Conservation (phyloP, 1,140 invertebrate species). For the Drosophila kikkawai region DNA sequence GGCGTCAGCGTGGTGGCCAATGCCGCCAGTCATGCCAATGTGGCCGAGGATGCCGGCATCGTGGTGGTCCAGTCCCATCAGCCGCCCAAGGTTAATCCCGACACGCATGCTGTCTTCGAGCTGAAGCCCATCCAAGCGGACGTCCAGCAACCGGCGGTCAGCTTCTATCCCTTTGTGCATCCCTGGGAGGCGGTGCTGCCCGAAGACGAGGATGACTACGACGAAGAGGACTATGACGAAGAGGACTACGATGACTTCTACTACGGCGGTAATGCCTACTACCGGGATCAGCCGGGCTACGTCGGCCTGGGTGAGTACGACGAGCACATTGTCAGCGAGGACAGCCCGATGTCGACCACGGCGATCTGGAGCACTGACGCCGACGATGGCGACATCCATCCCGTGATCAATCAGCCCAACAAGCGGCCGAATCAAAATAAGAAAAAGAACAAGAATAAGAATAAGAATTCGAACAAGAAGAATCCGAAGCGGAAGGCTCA, state of each 20-base stretch:
- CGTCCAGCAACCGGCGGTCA: constrained; percentile 2
- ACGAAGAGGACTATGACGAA: constrained; percentile 41
- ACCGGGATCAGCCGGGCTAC: constrained; percentile 23
- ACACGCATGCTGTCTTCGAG: constrained; percentile 79
- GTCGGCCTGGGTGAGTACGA: constrained; percentile 48
- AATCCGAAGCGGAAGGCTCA: constrained; percentile 31
- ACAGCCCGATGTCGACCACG: constrained; percentile 38
- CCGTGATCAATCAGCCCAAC: constrained; percentile 45
- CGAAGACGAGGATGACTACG: constrained; percentile 25
- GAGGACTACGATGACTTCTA: constrained; percentile 46
- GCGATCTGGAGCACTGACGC: constrained; percentile 68
- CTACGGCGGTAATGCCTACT: constrained; percentile 25
- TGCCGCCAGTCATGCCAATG: constrained; percentile 63
- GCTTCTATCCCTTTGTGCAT: constrained; percentile 39
- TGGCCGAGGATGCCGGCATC: constrained; percentile 68
- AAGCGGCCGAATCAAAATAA: constrained; percentile 34
- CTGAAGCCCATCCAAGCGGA: constrained; percentile 60
- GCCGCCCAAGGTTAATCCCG: constrained; percentile 78
- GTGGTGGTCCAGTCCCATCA: constrained; percentile 70
- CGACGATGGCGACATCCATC: constrained; percentile 52
- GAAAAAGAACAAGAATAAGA: constrained; percentile 29
- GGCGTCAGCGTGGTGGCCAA: constrained; percentile 69
- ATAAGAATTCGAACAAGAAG: constrained; percentile 27
- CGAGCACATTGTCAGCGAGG: constrained; percentile 49
- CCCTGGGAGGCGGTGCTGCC: constrained; percentile 20